phyloP scores from a whole-genome alignment of 2,113 vertebrate species.

The Neofelis nebulosa region DNA sequence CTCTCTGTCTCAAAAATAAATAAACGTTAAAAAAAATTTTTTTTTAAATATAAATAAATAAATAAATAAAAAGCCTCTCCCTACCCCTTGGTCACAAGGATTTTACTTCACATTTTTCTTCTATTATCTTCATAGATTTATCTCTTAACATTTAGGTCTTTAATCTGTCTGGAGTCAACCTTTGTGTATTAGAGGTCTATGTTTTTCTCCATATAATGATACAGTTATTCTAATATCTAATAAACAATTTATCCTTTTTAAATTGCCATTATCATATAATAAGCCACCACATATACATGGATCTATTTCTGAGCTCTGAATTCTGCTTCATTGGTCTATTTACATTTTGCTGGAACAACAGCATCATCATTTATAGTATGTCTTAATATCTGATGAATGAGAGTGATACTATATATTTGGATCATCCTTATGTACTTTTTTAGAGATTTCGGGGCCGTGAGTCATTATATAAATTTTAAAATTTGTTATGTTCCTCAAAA shows the following conservation, averaged over 20 bases:
- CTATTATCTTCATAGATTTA: background rate
- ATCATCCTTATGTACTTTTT: background rate
- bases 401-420: background rate
- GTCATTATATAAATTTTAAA: background rate
- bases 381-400: background rate
- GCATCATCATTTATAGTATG: background rate
- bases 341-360: background rate
- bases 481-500: slow-evolving; percentile 8
- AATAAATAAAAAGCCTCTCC: background rate
- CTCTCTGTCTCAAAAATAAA: too few relatives aligned
- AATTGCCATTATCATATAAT: background rate
- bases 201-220: background rate
- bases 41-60: too few relatives aligned
- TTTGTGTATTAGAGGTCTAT: background rate
- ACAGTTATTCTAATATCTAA: background rate
- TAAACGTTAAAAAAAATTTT: too few relatives aligned
- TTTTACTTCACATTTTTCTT: slow-evolving; percentile 26
- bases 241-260: background rate
- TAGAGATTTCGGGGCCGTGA: background rate
- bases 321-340: background rate
- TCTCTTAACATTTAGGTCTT: background rate
- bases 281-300: background rate
- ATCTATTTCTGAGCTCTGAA: background rate
- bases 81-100: background rate
- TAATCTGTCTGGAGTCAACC: background rate